Evolutionary conservation across 2,113 vertebrate species (phyloP).

Genomic region (Cyanoliseus patagonus): DNA sequence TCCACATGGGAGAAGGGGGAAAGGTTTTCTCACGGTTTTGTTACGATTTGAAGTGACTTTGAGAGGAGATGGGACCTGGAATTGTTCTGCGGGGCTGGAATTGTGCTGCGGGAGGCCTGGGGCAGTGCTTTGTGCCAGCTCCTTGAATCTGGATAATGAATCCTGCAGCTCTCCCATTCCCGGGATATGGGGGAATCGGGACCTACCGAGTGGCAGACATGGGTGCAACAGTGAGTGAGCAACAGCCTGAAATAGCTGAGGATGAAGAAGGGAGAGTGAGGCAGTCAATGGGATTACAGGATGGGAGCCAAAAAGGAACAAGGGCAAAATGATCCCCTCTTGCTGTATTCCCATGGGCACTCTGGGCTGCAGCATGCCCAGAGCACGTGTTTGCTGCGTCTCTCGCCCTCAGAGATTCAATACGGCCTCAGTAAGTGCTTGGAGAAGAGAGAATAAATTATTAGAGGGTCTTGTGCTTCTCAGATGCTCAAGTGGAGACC

Average conservation of each 20-base stretch:
- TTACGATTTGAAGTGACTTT: not conserved
- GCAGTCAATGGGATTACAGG: fast-evolving
- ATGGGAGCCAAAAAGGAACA: not conserved
- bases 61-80: not conserved
- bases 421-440: not conserved
- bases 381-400: not conserved
- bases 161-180: not conserved
- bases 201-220: fast-evolving
- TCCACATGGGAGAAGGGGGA: fast-evolving
- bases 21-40: not conserved
- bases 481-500: not conserved
- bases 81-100: not conserved
- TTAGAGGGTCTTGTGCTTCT: not conserved
- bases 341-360: fast-evolving
- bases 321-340: not conserved
- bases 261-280: not conserved
- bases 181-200: fast-evolving
- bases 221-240: fast-evolving
- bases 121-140: fast-evolving
- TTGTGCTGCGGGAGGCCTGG: fast-evolving
- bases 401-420: not conserved
- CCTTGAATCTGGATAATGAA: not conserved
- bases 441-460: not conserved
- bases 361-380: not conserved
- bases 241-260: not conserved